These are phyloP conservation scores for Chironomus riparius DNA, from an alignment of 2,888 invertebrate species.

Conservation along the genomic window DNA sequence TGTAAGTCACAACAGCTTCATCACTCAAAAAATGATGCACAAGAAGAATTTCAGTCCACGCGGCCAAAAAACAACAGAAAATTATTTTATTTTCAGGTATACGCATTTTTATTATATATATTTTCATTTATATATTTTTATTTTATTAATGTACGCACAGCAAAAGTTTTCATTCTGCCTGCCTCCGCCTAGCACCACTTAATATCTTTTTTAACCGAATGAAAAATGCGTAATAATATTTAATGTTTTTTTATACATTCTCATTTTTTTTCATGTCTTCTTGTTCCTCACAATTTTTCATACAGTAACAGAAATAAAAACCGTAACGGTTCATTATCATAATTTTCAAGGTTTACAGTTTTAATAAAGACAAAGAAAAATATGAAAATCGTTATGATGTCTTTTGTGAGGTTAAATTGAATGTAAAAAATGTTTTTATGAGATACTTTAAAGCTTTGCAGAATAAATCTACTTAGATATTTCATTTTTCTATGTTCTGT, in stretches of 20 bases:
- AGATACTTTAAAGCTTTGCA: neutral
- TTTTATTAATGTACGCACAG: slow-evolving; percentile 9
- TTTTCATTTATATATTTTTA: neutral
- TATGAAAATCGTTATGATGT: neutral
- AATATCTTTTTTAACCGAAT: slow-evolving; percentile 3
- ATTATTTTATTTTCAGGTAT: too few species aligned
- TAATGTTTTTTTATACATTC: neutral
- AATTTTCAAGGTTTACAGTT: slow-evolving; percentile 21
- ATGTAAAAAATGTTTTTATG: slow-evolving; percentile 1
- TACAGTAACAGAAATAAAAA: neutral
- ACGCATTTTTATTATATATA: too few species aligned
- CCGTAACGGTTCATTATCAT: slow-evolving; percentile 13
- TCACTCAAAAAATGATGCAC: neutral
- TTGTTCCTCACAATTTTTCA: neutral
- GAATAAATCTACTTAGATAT: neutral
- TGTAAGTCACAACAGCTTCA: neutral
- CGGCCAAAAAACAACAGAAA: too few species aligned
- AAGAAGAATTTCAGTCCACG: neutral
- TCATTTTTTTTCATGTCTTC: neutral
- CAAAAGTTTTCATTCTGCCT: neutral
- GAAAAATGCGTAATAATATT: slow-evolving; percentile 18
- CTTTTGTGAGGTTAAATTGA: slow-evolving; percentile 4
- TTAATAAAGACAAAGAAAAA: slow-evolving; percentile 2
- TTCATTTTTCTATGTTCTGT: neutral
- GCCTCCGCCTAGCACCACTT: slow-evolving; percentile 7